phyloP scores from a whole-genome alignment of 2,888 invertebrate genomes.

The Diaperis boleti region DNA sequence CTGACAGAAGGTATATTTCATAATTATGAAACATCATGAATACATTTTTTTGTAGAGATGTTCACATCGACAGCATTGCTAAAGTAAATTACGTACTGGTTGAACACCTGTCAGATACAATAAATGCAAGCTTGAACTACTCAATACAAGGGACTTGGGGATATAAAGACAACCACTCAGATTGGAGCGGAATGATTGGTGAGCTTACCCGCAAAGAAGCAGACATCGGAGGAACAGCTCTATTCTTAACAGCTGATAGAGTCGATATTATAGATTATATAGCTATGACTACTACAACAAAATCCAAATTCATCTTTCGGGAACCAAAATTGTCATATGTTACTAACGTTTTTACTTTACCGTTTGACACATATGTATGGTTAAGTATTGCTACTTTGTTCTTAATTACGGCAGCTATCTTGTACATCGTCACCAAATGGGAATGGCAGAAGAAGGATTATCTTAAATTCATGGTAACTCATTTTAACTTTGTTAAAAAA shows the following conservation, averaged over 20 bases:
- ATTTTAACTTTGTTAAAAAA: background rate
- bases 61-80: conserved; percentile 72
- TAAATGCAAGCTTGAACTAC: conserved; percentile 71
- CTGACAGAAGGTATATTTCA: conserved; percentile 71
- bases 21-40: background rate
- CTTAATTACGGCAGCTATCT: conserved; percentile 64
- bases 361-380: conserved; percentile 78
- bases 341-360: conserved; percentile 77
- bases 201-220: conserved; percentile 71
- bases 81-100: conserved; percentile 75
- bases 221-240: conserved; percentile 75
- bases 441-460: conserved; percentile 57
- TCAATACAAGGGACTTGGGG: conserved; percentile 73
- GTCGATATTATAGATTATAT: conserved; percentile 75
- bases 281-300: conserved; percentile 75
- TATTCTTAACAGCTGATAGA: conserved; percentile 75
- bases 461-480: conserved; percentile 11
- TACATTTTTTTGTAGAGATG: conserved; percentile 59
- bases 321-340: conserved; percentile 79
- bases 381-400: conserved; percentile 68
- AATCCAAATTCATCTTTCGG: conserved; percentile 78
- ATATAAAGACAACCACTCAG: conserved; percentile 69
- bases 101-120: conserved; percentile 70
- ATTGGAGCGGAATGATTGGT: conserved; percentile 77
- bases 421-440: conserved; percentile 65